Conservation (phyloP, 2,888 invertebrate species). For the Tryphoninae sp. region DNA sequence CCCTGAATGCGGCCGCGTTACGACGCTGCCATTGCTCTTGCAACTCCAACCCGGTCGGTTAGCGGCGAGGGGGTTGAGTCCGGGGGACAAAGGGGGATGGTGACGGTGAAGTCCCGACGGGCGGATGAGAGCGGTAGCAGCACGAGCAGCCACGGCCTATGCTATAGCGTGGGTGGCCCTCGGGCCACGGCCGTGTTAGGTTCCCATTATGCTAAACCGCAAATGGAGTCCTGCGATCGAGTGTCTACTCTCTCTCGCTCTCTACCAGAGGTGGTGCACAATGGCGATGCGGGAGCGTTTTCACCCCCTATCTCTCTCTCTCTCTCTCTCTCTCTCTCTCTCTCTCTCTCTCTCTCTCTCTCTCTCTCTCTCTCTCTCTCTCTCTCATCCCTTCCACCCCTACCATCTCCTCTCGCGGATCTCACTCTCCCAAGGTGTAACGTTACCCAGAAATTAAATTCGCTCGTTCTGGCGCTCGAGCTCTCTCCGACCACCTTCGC, state of each 20-base stretch:
- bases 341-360: conserved; percentile 37
- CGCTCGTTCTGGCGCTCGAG: conserved; percentile 67
- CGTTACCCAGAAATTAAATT: conserved; percentile 81
- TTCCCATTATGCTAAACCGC: conserved; percentile 82
- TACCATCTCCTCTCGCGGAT: conserved; percentile 45
- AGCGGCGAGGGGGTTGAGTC: conserved; percentile 25
- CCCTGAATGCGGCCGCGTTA: conserved; percentile 64
- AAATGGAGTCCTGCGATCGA: conserved; percentile 81
- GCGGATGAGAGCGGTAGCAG: conserved; percentile 54
- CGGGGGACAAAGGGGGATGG: conserved; percentile 37
- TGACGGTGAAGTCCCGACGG: conserved; percentile 57
- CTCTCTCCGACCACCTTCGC: conserved; percentile 61
- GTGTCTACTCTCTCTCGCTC: conserved; percentile 76
- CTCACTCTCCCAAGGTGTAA: conserved; percentile 78
- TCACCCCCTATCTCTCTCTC: conserved; percentile 41
- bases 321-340: conserved; percentile 67
- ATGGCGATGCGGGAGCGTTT: conserved; percentile 68
- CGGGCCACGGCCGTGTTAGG: conserved; percentile 76
- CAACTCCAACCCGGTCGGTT: conserved; percentile 54
- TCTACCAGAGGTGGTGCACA: conserved; percentile 73
- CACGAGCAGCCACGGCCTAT: conserved; percentile 31
- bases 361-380: conserved; percentile 40
- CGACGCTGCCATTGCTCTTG: conserved; percentile 58
- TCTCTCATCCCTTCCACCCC: conserved; percentile 67
- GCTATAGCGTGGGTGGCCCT: conserved; percentile 68